Percentiles rank a stretch among this genome's conserved stretches.
Conservation (phyloP, 2,797 vertebrate genomes). For the Corythornis leucogaster region DNA sequence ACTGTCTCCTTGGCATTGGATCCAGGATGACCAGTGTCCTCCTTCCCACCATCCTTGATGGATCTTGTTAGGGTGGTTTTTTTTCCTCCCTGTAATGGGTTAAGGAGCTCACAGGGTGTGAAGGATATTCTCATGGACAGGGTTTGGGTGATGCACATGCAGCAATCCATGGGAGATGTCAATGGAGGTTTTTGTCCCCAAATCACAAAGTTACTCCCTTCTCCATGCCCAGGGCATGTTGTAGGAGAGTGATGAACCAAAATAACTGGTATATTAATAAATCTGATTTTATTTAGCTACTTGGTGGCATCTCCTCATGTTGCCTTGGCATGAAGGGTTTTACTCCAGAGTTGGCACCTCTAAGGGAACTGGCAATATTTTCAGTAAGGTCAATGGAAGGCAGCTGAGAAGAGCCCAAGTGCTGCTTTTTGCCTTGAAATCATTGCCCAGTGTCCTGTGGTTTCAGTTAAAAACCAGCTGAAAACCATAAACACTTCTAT, state of each 20-base stretch:
- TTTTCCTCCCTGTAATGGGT: not conserved
- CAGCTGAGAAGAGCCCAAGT: not conserved
- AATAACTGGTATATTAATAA: not conserved
- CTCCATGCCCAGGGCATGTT: not conserved
- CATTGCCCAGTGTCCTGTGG: not conserved
- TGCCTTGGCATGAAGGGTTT: not conserved
- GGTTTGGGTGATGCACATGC: not conserved
- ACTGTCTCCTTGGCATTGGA: not conserved
- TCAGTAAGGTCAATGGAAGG: not conserved
- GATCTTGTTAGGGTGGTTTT: not conserved
- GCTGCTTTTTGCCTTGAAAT: not conserved
- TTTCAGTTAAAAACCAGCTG: not conserved
- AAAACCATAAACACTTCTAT: not conserved
- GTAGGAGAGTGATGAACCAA: not conserved
- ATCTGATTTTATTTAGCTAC: not conserved
- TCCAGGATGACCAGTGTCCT: not conserved
- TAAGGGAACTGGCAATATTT: not conserved
- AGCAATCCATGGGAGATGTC: no score
- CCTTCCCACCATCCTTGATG: not conserved
- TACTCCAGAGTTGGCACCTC: not conserved
- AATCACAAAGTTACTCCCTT: fast-evolving
- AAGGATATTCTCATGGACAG: not conserved
- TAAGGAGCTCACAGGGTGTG: no score
- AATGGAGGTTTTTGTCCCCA: not conserved
- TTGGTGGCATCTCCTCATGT: not conserved